Conservation (phyloP, 2,113 vertebrate species). For the Semnornis frantzii region DNA sequence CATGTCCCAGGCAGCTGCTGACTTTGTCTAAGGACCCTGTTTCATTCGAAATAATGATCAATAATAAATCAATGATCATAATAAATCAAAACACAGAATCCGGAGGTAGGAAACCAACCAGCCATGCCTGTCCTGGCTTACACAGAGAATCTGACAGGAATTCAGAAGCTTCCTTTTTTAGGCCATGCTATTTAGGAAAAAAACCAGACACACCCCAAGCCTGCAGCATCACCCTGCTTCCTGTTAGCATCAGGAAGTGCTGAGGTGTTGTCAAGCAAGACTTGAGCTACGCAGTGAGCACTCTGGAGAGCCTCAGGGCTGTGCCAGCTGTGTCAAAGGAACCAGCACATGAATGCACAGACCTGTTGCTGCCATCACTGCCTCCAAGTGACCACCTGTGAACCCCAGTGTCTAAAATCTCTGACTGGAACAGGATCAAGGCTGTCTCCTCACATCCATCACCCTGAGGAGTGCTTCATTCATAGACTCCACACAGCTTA, state of each 20-base stretch:
- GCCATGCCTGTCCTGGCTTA: background rate
- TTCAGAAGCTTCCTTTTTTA: background rate
- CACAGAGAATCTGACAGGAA: background rate
- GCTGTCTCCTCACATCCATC: background rate
- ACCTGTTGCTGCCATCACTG: background rate
- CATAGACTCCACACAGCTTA: background rate
- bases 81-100: background rate
- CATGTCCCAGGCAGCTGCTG: background rate
- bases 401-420: background rate
- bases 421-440: background rate
- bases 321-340: background rate
- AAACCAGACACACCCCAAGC: accelerated
- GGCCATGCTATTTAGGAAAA: background rate
- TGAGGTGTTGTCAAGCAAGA: background rate
- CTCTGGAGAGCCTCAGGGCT: background rate
- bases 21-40: background rate
- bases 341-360: background rate
- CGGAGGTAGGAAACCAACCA: background rate
- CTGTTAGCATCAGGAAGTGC: background rate
- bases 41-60: background rate
- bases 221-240: background rate
- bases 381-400: background rate
- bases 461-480: background rate
- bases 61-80: too few species aligned
- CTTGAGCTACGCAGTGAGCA: accelerated